Evolutionary conservation across 1,140 invertebrate species (phyloP), one percentile per base, ranked within the genome.

Genomic region (Euwallacea fornicatus): DNA sequence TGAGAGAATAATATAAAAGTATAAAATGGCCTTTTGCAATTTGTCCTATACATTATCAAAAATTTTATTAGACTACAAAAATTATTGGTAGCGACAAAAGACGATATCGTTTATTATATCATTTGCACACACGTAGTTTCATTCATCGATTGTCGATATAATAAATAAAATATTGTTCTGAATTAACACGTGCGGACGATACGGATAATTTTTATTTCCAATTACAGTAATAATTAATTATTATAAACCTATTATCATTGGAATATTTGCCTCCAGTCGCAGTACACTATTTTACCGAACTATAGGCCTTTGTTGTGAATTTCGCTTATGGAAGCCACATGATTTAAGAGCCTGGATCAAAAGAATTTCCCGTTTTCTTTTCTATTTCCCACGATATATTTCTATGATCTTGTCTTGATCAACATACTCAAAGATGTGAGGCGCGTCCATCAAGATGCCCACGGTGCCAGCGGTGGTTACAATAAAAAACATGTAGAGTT

Each of bases 351-450:
- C 73, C 73, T 60, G 44, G 16, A 66, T 64, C 60, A 66, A 33
- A 58, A 53, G 55, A 70, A 55, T 71, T 66, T 61, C 41, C 15
- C 41, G 42, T 69, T 46, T 16, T 69, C 33, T 69, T 43, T 74
- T 76, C 73, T 92, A 95, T 85, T 95, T 95, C 82, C 94, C 93
- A 79, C 93, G 88, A 82, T 97, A 96, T 78, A 95, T 94, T 84
- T 96, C 93, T 77, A 98, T 97, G 77, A 98, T 96, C 81, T 91
- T 90, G 82, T 98, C 95, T 84, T 98, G 96, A 84, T 98, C 97
- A 63, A 98, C 95, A 81, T 95, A 96, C 84, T 99, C 97, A 83
- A 99, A 99, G 82, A 99, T 99, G 84, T 99, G 95, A 42, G 98
- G 98, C 0, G 98, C 97, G 80, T 98, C 94, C 90, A 99, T 96